These are phyloP conservation scores for Oscheius sp. DNA, from an alignment of 1,140 invertebrate genomes.

Conservation along the genomic window DNA sequence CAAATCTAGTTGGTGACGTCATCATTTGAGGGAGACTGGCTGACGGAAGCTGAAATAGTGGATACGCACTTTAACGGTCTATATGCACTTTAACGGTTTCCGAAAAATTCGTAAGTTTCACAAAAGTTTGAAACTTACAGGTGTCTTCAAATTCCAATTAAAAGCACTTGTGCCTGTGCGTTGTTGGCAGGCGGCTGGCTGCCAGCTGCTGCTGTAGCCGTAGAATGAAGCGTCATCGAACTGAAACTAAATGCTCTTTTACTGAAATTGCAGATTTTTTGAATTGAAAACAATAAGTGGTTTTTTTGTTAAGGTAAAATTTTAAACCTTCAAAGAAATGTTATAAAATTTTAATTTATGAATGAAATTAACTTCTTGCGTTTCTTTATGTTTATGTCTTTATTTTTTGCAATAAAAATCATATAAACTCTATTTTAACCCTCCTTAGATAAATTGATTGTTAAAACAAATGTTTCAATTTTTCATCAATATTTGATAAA, in stretches of 20 bases:
- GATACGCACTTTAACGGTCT: background rate
- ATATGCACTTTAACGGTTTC: background rate
- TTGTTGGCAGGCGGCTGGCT: conserved; percentile 18
- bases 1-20: background rate
- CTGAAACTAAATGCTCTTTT: no score
- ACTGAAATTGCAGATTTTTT: conserved; percentile 14
- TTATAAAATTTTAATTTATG: background rate
- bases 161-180: conserved; percentile 17
- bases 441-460: no score
- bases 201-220: conserved; percentile 36
- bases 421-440: conserved; percentile 17
- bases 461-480: no score
- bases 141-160: conserved; percentile 31
- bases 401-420: background rate
- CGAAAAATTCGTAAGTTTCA: no score
- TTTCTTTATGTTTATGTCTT: conserved; percentile 14
- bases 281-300: background rate
- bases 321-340: background rate
- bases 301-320: background rate
- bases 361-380: background rate
- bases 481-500: no score
- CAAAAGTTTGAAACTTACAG: conserved; percentile 22
- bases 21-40: conserved; percentile 6
- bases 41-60: background rate
- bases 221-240: conserved; percentile 37